Percentiles rank a stretch among this genome's conserved stretches.
phyloP scores from a whole-genome alignment of 2,888 invertebrate species.

The Prionchulus punctatus region DNA sequence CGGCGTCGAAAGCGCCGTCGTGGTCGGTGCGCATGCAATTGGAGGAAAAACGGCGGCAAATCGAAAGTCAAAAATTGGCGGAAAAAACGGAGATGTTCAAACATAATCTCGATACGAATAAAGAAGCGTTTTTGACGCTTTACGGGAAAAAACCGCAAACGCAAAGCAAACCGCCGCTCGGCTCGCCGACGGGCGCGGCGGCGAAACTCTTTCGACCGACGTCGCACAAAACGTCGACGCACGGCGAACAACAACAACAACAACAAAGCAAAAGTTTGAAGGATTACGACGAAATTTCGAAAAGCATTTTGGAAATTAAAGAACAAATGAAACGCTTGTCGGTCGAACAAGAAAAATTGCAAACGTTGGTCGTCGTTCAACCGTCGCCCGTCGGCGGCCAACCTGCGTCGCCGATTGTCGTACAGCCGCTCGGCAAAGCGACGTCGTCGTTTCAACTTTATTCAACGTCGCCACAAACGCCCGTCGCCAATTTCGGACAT shows the following conservation, averaged over 20 bases:
- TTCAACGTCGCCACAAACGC: background rate
- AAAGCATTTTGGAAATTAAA: conserved; percentile 1
- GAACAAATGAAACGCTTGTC: conserved; percentile 9
- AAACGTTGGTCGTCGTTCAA: background rate
- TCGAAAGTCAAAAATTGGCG: conserved; percentile 3
- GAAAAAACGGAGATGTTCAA: background rate
- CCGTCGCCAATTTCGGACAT: background rate
- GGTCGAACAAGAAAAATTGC: conserved; percentile 7
- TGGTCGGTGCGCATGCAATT: conserved; percentile 20
- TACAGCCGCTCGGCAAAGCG: background rate
- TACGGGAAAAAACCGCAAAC: background rate
- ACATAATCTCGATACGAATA: conserved; percentile 19
- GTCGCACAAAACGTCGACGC: no score
- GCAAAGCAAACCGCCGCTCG: background rate
- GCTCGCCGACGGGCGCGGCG: no score
- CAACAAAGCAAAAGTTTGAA: background rate
- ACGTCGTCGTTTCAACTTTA: background rate
- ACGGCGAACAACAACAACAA: no score
- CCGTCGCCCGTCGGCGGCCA: background rate
- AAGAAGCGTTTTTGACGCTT: conserved; percentile 16
- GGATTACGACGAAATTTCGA: background rate
- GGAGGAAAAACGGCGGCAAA: conserved; percentile 24
- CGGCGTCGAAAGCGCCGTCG: background rate
- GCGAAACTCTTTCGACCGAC: no score
- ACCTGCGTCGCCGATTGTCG: background rate